Evolutionary conservation across 2,113 vertebrate genomes (phyloP).

Genomic region (Pseudorectes ferrugineus): DNA sequence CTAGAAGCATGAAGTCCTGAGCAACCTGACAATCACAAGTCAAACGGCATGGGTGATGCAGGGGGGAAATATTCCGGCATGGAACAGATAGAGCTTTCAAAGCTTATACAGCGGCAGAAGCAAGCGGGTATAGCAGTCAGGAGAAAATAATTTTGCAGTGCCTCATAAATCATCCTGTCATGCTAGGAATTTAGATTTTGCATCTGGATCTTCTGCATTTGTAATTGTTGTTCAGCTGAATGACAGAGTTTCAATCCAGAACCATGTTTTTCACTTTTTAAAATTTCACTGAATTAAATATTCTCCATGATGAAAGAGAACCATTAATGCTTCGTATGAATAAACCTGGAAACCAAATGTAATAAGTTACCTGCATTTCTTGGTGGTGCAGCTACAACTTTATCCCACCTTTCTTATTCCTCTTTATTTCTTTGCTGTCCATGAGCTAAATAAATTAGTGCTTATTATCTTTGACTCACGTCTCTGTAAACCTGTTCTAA

Average conservation of each 20-base stretch:
- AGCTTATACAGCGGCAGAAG: background rate
- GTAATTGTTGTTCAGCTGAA: background rate
- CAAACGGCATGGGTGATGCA: rapidly evolving
- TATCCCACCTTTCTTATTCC: background rate
- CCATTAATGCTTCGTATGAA: background rate
- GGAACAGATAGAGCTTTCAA: background rate
- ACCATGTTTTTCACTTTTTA: background rate
- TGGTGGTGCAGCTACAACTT: background rate
- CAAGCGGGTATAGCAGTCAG: background rate
- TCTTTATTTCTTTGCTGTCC: background rate
- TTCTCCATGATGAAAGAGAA: background rate
- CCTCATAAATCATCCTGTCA: background rate
- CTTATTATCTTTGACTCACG: background rate
- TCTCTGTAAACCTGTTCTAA: background rate
- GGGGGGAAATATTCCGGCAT: background rate
- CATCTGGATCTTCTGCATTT: background rate
- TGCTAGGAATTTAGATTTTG: background rate
- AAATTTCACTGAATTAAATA: background rate
- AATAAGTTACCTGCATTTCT: background rate
- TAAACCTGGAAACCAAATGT: background rate
- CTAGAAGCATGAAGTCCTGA: background rate
- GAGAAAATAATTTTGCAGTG: background rate
- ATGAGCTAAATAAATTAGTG: background rate
- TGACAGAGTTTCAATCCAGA: background rate
- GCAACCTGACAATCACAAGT: background rate